Conservation (phyloP, 2,113 vertebrate species). For the Plestiodon gilberti region DNA sequence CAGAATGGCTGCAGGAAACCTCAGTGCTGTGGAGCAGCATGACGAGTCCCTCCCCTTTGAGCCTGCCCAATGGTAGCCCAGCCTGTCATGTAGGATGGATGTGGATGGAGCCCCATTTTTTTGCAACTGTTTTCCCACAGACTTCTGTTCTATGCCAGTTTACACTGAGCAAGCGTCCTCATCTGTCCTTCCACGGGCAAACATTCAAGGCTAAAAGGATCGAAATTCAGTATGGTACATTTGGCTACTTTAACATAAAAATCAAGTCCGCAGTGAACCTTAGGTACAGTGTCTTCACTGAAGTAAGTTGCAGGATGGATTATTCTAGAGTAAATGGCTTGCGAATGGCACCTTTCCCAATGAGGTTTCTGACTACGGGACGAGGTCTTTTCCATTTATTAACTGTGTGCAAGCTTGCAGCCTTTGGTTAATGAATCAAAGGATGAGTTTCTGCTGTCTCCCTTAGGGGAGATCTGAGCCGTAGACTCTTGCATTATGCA, state of each 20-base stretch:
- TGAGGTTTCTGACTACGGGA: background rate
- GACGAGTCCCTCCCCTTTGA: no score
- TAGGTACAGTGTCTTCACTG: background rate
- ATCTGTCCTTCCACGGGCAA: background rate
- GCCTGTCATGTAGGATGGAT: no score
- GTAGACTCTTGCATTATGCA: background rate
- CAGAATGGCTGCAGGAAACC: no score
- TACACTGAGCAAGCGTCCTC: background rate
- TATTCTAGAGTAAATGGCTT: background rate
- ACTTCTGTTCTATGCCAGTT: background rate
- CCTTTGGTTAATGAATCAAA: background rate
- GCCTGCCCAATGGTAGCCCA: no score
- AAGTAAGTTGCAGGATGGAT: background rate
- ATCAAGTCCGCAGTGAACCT: background rate
- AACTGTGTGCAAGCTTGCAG: background rate
- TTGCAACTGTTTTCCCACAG: background rate
- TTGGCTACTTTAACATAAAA: background rate
- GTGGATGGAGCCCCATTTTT: no score
- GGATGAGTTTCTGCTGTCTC: background rate
- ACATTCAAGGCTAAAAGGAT: background rate
- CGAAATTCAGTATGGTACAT: background rate
- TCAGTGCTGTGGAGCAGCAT: no score
- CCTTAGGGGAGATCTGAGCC: background rate
- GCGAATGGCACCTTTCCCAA: background rate
- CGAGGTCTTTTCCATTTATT: background rate